A percentile compares a stretch with the other conserved stretches of the same genome.
Conservation (phyloP, 2,888 invertebrate genomes). For the Meiosimyza platycephala region DNA sequence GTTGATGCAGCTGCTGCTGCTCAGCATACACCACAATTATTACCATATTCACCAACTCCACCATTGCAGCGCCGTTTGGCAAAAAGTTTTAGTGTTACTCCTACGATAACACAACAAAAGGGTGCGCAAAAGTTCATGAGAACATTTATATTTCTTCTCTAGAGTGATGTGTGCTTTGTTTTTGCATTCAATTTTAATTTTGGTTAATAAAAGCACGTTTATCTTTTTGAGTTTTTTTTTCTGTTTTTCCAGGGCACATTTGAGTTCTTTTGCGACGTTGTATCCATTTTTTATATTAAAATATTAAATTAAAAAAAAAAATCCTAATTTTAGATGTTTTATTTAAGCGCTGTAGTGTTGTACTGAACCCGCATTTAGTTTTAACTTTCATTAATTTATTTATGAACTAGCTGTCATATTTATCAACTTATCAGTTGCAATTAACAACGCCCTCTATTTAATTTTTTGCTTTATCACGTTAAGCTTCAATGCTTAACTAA, state of each 20-base stretch:
- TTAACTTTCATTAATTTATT: too few species aligned
- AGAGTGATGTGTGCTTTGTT: constrained; percentile 23
- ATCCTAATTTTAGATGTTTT: too few species aligned
- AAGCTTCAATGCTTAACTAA: too few species aligned
- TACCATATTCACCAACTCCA: constrained; percentile 80
- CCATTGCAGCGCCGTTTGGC: constrained; percentile 89
- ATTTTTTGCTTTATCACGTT: not conserved
- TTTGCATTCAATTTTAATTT: constrained; percentile 37
- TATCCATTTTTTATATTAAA: not conserved
- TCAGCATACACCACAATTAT: constrained; percentile 58
- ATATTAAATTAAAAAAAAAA: not conserved
- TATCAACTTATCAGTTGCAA: too few species aligned
- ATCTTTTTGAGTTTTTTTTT: not conserved
- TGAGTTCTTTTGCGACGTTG: constrained; percentile 7
- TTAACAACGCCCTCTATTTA: constrained; percentile 3
- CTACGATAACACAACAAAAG: constrained; percentile 70
- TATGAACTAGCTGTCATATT: too few species aligned
- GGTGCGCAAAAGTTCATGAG: constrained; percentile 56
- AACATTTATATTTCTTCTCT: constrained; percentile 7
- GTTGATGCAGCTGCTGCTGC: constrained; percentile 39
- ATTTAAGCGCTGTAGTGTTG: too few species aligned
- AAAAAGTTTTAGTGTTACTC: constrained; percentile 91
- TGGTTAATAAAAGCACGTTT: constrained; percentile 12
- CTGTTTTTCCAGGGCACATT: constrained; percentile 32
- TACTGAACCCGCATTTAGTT: too few species aligned